Base-by-base conservation (phyloP, 2,797 vertebrate genomes). In the Mycteria americana region DNA sequence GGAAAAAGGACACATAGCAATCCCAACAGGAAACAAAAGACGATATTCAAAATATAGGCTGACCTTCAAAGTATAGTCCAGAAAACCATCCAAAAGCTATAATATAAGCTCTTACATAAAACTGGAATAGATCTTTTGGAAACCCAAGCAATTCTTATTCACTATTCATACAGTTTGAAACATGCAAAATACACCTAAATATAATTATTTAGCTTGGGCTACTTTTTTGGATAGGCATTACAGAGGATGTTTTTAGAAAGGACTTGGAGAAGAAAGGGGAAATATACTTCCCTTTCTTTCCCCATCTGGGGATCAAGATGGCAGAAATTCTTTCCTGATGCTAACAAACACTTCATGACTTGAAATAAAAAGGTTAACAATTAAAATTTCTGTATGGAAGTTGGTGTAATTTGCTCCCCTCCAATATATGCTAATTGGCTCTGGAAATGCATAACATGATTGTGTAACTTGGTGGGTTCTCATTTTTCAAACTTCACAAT, bases 271-370 rank as follows among this genome's bases (percentile, higher is more conserved):
- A 39, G 14, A 85, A 48, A 75, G 5, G 10, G 9, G 18, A 89
- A 76, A 75, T 5, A 69, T 6, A 54, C 13, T 76, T 69, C 16
- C 5, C 43, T 89, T 56, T n/a, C 35, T 67, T 64, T 76, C 41
- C 31, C 13, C 7, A 0, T 23, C 31, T 4, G 2, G 24, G 23
- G 25, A 73, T 62, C 0, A 21, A 74, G 25, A 41, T 5, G 2
- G n/a, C 9, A 74, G 41, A 88, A 93, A 62, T 41, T n/a, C 28
- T 80, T 59, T 45, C 60, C 30, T n/a, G 25, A 41, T 57, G 39
- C 4, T 64, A 70, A 70, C 51, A 37, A 64, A 15, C 13, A 18
- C 39, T 80, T 53, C 7, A 18, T 64, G 45, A 23, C 31, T 85
- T 70, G 14, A 72, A 83, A 85, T 33, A 65, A 14, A 68, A 75